Evolutionary conservation across 2,797 vertebrate species (phyloP).

Genomic region (Cephalopachus bancanus): DNA sequence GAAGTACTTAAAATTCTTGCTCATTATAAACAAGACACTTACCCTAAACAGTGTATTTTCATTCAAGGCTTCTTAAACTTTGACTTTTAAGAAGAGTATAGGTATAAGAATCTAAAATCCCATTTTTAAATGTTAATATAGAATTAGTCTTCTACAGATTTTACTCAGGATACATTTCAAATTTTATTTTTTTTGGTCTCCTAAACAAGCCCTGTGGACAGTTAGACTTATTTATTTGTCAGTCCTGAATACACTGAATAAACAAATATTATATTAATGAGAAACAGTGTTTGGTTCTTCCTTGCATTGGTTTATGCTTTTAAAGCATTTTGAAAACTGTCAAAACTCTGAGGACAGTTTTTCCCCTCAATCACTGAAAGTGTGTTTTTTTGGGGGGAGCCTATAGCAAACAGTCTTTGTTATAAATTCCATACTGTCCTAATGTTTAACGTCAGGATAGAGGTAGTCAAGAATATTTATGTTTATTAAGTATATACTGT

Average conservation of each 20-base stretch:
- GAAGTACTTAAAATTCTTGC: constrained; percentile 7
- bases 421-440: not conserved
- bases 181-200: not conserved
- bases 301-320: constrained; percentile 9
- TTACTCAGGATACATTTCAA: constrained; percentile 4
- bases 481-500: not conserved
- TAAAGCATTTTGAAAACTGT: not conserved
- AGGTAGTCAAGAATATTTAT: not conserved
- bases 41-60: not conserved
- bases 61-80: constrained; percentile 7
- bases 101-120: not conserved
- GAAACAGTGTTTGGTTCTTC: constrained; percentile 9
- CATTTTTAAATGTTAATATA: not conserved
- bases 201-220: not conserved
- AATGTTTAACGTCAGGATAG: not conserved
- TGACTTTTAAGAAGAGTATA: constrained; percentile 29
- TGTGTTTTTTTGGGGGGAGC: not conserved
- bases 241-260: not conserved
- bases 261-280: constrained; percentile 12
- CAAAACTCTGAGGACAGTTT: not conserved
- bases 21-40: constrained; percentile 28
- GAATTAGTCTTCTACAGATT: not conserved
- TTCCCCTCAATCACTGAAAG: not conserved
- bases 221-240: not conserved
- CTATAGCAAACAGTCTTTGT: not conserved